These are phyloP conservation scores for Cydia strobilella DNA, from an alignment of 1,140 invertebrate genomes.

Conservation along the genomic window DNA sequence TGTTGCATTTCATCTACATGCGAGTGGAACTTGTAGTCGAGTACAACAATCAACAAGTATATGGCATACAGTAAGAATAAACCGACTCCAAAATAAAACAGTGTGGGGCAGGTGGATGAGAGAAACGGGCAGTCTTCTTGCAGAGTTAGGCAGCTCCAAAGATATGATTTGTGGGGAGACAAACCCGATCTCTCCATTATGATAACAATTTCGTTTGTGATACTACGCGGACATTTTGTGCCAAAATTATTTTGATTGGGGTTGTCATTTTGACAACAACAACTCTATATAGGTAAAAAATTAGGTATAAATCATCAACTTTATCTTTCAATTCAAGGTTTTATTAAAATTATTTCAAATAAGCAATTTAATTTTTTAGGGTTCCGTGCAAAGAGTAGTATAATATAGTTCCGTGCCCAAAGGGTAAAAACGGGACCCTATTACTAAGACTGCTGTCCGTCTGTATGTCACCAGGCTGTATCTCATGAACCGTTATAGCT, in stretches of 20 bases:
- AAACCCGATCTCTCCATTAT: background rate
- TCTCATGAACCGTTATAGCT: no score
- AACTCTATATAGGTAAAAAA: no score
- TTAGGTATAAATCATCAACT: no score
- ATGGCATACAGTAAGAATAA: conserved; percentile 48
- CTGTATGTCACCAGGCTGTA: no score
- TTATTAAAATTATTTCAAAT: no score
- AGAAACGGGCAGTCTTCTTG: conserved; percentile 60
- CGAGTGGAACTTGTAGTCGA: conserved; percentile 64
- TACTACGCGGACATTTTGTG: conserved; percentile 6
- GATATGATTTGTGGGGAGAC: conserved; percentile 49
- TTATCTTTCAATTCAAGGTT: no score
- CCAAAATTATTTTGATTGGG: background rate
- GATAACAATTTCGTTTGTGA: background rate
- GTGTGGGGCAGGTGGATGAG: conserved; percentile 48
- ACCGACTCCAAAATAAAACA: conserved; percentile 55
- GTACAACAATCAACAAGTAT: conserved; percentile 54
- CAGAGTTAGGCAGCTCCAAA: conserved; percentile 62
- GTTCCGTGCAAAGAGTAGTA: no score
- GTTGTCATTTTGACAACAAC: background rate
- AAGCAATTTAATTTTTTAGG: no score
- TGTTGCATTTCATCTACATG: conserved; percentile 54
- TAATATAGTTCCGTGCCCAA: no score
- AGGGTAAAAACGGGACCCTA: no score
- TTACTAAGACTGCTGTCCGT: no score